phyloP scores from a whole-genome alignment of 2,888 invertebrate genomes.

The Catocala nupta region DNA sequence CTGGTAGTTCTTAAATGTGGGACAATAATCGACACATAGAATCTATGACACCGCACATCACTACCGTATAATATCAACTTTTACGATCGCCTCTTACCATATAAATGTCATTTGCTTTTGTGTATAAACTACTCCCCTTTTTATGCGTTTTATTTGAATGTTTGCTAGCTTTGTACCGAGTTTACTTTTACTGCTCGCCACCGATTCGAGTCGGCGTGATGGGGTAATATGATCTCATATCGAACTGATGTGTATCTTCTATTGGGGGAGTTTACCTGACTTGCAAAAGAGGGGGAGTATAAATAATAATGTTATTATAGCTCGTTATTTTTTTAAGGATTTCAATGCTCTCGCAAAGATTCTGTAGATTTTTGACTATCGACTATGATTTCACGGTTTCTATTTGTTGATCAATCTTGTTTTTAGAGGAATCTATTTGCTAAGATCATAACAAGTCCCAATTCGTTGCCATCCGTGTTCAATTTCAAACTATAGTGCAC shows the following conservation, averaged over 20 bases:
- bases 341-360: neutral
- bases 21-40: conserved; percentile 20
- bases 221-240: conserved; percentile 28
- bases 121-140: conserved; percentile 57
- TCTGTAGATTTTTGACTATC: no score
- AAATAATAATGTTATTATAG: conserved; percentile 22
- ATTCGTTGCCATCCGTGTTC: no score
- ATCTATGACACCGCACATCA: conserved; percentile 20
- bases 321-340: conserved; percentile 6
- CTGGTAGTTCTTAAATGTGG: no score
- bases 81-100: conserved; percentile 57
- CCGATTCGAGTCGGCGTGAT: conserved; percentile 43
- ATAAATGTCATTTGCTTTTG: conserved; percentile 58
- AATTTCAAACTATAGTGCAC: no score
- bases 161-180: conserved; percentile 52
- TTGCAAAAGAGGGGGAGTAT: conserved; percentile 15
- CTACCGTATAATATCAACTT: conserved; percentile 53
- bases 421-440: no score
- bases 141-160: conserved; percentile 55
- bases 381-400: no score
- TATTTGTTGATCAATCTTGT: no score
- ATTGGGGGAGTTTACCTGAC: conserved; percentile 17
- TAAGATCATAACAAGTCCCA: no score
- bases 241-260: conserved; percentile 11
- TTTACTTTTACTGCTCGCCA: conserved; percentile 48